These are phyloP conservation scores for Lasioglossum pauxillum DNA, from an alignment of 2,888 invertebrate genomes.

Conservation along the genomic window DNA sequence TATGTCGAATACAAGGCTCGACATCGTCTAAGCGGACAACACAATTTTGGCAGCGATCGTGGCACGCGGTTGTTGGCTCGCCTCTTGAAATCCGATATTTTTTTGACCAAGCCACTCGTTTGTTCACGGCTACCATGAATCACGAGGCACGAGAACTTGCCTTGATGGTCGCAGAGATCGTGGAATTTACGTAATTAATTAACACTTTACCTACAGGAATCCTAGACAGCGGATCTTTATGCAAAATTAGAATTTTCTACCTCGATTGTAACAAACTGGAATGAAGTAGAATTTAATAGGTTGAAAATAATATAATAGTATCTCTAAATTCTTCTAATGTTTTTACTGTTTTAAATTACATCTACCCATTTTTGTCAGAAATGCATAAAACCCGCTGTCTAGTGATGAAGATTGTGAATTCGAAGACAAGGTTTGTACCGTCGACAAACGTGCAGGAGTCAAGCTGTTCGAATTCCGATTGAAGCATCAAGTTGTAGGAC, in stretches of 20 bases:
- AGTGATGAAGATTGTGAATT: neutral
- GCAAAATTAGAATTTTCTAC: no score
- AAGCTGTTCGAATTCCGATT: conserved; percentile 26
- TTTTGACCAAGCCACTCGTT: conserved; percentile 45
- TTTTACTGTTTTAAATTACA: no score
- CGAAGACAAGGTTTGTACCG: neutral
- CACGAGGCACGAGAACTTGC: conserved; percentile 36
- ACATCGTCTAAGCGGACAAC: conserved; percentile 21
- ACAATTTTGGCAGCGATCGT: conserved; percentile 41
- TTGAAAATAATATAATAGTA: no score
- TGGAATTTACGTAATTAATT: neutral
- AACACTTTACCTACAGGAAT: no score
- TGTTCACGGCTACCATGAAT: conserved; percentile 26
- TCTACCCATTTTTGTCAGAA: no score
- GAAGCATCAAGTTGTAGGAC: conserved; percentile 17
- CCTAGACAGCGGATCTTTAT: no score
- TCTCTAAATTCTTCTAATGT: no score
- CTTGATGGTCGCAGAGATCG: neutral
- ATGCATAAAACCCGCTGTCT: no score
- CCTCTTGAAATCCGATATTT: conserved; percentile 51
- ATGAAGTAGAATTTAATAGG: no score
- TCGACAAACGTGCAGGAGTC: neutral
- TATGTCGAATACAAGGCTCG: conserved; percentile 32
- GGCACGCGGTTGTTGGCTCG: conserved; percentile 53
- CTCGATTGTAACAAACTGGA: no score